These are phyloP conservation scores for Esox masquinongy DNA, from an alignment of 2,797 vertebrate species.

Conservation along the genomic window DNA sequence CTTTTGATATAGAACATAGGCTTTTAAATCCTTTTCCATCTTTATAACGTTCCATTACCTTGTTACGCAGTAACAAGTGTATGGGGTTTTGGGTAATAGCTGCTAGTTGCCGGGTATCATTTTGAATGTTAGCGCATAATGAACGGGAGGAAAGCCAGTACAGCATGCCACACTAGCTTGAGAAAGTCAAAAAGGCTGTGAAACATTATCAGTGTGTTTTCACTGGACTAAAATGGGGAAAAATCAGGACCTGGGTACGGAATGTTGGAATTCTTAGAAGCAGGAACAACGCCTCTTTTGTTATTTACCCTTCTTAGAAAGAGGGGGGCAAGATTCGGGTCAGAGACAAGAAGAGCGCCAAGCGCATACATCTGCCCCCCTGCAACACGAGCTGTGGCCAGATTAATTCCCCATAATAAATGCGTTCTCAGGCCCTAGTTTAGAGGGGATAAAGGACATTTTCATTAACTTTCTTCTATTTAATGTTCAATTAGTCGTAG, in stretches of 20 bases:
- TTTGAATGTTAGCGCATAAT: too few species aligned
- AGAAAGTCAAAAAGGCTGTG: too few species aligned
- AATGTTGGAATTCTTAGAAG: conserved; percentile 50
- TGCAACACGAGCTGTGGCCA: conserved; percentile 67
- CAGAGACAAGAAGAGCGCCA: conserved; percentile 61
- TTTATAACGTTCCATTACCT: too few species aligned
- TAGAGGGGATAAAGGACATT: conserved; percentile 86
- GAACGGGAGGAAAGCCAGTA: too few species aligned
- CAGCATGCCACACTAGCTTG: too few species aligned
- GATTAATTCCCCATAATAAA: conserved; percentile 83
- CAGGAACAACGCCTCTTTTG: conserved; percentile 65
- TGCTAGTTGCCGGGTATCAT: too few species aligned
- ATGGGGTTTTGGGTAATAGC: too few species aligned
- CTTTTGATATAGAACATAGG: too few species aligned
- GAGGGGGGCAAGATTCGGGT: conserved; percentile 60
- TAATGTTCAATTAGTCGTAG: conserved; percentile 88
- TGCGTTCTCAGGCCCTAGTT: conserved; percentile 85
- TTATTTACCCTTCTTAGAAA: conserved; percentile 66
- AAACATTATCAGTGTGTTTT: conserved; percentile 11
- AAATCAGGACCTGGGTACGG: conserved; percentile 55
- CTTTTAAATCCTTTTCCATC: too few species aligned
- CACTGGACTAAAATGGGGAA: conserved; percentile 9
- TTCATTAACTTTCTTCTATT: conserved; percentile 89
- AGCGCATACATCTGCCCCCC: conserved; percentile 70
- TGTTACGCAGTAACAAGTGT: too few species aligned